Evolutionary conservation across 2,797 vertebrate species (phyloP), one percentile per base, ranked within the genome.

Genomic region (Myripristis murdjan): DNA sequence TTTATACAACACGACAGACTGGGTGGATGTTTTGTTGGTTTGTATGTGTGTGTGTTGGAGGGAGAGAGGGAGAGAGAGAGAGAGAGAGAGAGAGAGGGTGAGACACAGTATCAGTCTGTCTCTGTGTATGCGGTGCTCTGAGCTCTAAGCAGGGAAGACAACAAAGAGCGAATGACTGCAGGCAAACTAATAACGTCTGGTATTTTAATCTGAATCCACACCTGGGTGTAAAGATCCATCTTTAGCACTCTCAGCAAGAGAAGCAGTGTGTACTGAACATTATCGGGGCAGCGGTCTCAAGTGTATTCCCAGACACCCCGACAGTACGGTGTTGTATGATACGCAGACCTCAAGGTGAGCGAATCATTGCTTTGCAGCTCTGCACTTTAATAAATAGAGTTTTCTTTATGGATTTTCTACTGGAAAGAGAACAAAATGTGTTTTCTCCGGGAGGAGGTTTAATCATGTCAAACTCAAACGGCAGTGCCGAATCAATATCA

Each of bases 361-460:
- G 35, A 47, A 79, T 65, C 37, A 60, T 56, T 49, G 20, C 58
- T 68, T 68, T 64, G 4, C 4, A 26, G 47, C 59, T 54, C 72
- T 44, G 28, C 12, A 16, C 26, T 18, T 31, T 58, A 44, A 52
- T 53, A 67, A 59, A 20, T n/a, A 12, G 14, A 24, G n/a, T n/a
- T 10, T 54, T 64, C 54, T 0, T 0, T 57, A 28, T 28, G 28
- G 35, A 57, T 54, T 22, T 41, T 15, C 33, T 64, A 53, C 59
- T 44, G 4, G 73, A 2, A 31, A 31, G 7, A 31, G 4, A 31
- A 31, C 28, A 31, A 31, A 31, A 7, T 31, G 4, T 31, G 28
- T 6, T 31, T 31, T 4, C 28, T n/a, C n/a, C n/a, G n/a, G n/a
- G n/a, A n/a, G n/a, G n/a, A 31, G 28, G 28, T 31, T 31, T 31